Percentiles rank a stretch among this genome's conserved stretches.
These are phyloP conservation scores for Amiota mariae DNA, from an alignment of 2,888 invertebrate genomes.

Conservation along the genomic window DNA sequence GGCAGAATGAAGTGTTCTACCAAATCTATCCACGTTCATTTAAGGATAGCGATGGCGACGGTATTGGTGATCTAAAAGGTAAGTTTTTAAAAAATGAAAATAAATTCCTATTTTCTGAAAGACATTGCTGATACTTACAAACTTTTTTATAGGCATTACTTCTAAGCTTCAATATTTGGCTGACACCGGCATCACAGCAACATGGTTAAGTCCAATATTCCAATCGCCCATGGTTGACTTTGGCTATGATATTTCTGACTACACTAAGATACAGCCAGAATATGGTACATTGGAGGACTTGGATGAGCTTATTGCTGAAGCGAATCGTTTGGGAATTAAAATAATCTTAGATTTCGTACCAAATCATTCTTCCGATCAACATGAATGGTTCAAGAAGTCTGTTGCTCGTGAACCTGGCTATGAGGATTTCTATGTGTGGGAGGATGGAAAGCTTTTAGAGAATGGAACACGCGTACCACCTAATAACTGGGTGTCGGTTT, in stretches of 20 bases:
- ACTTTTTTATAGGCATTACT: slow-evolving; percentile 33
- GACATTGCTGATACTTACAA: no score
- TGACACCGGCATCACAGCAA: slow-evolving; percentile 78
- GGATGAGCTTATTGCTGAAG: slow-evolving; percentile 76
- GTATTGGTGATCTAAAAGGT: slow-evolving; percentile 78
- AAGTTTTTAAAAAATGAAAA: slow-evolving; percentile 37
- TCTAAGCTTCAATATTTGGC: slow-evolving; percentile 77
- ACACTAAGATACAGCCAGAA: slow-evolving; percentile 78
- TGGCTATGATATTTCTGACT: slow-evolving; percentile 84
- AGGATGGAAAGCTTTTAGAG: slow-evolving; percentile 71
- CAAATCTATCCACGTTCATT: slow-evolving; percentile 86
- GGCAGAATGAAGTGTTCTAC: slow-evolving; percentile 76
- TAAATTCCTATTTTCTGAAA: background rate
- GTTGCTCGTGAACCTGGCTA: slow-evolving; percentile 77
- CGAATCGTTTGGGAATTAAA: slow-evolving; percentile 64
- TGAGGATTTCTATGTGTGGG: slow-evolving; percentile 82
- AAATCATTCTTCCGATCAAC: slow-evolving; percentile 81
- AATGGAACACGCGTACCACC: slow-evolving; percentile 74
- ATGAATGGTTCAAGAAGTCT: slow-evolving; percentile 84
- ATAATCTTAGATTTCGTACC: slow-evolving; percentile 79
- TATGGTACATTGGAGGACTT: slow-evolving; percentile 83
- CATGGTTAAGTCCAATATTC: slow-evolving; percentile 81
- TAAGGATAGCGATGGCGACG: slow-evolving; percentile 83
- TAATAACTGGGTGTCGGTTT: slow-evolving; percentile 82
- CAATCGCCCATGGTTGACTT: slow-evolving; percentile 80